Percentiles rank a stretch among this genome's conserved stretches.
These are phyloP conservation scores for Xestia ashworthii DNA, from an alignment of 2,888 invertebrate genomes.

Conservation along the genomic window DNA sequence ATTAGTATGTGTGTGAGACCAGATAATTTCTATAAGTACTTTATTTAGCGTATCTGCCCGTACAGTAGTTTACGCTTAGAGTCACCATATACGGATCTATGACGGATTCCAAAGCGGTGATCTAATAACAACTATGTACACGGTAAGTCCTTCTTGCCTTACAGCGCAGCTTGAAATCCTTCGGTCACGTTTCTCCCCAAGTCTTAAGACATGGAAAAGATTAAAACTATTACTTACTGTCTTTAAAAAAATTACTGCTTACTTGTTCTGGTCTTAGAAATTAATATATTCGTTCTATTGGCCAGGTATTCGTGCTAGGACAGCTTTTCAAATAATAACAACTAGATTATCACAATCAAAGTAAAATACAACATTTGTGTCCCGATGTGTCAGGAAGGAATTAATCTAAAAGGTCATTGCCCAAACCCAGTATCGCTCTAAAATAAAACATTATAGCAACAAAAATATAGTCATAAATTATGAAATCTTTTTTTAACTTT, in stretches of 20 bases:
- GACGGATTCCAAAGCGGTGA: constrained; percentile 73
- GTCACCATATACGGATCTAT: constrained; percentile 67
- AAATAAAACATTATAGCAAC: no score
- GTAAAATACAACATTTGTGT: neutral
- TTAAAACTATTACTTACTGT: constrained; percentile 19
- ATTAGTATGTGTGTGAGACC: constrained; percentile 3
- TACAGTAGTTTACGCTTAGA: constrained; percentile 48
- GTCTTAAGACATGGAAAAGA: constrained; percentile 32
- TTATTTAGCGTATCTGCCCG: constrained; percentile 43
- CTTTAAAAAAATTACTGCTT: constrained; percentile 14
- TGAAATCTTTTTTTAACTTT: no score
- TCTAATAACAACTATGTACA: constrained; percentile 70
- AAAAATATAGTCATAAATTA: no score
- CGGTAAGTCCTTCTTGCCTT: constrained; percentile 54
- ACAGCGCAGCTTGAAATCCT: constrained; percentile 65
- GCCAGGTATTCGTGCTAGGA: neutral
- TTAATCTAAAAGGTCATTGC: neutral
- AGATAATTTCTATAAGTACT: constrained; percentile 37
- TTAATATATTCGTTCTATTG: neutral
- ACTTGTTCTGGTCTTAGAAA: neutral
- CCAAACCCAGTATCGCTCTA: no score
- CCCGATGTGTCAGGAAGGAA: neutral
- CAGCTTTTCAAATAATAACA: neutral
- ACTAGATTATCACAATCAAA: neutral
- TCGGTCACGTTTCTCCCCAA: constrained; percentile 62